These are phyloP conservation scores for Heterotis niloticus DNA, from an alignment of 2,113 vertebrate species.

Conservation along the genomic window DNA sequence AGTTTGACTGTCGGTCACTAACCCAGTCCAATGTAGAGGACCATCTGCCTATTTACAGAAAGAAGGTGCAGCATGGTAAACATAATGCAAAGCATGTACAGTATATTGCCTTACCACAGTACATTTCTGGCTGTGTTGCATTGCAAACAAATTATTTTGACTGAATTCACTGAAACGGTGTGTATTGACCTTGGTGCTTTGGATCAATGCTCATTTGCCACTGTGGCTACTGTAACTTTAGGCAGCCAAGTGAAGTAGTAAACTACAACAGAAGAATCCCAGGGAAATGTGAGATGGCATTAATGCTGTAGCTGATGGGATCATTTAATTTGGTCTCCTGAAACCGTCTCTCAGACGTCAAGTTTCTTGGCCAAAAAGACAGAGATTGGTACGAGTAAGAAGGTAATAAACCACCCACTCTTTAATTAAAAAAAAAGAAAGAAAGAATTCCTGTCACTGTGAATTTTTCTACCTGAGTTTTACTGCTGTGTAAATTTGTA, in stretches of 20 bases:
- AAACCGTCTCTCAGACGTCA: slow-evolving; percentile 50
- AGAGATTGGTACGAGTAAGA: slow-evolving; percentile 57
- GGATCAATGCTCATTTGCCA: slow-evolving; percentile 62
- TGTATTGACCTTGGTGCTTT: slow-evolving; percentile 45
- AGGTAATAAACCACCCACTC: slow-evolving; percentile 53
- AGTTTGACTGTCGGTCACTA: no score
- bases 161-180: slow-evolving; percentile 63
- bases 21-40: no score
- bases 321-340: slow-evolving; percentile 67
- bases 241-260: slow-evolving; percentile 56
- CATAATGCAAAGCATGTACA: no score
- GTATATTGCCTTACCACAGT: no score
- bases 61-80: no score
- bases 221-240: slow-evolving; percentile 40
- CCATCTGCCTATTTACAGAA: no score
- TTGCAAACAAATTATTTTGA: slow-evolving; percentile 62
- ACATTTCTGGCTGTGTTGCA: slow-evolving; percentile 49
- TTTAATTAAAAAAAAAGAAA: slow-evolving; percentile 41
- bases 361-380: slow-evolving; percentile 52
- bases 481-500: slow-evolving; percentile 56
- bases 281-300: slow-evolving; percentile 61
- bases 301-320: slow-evolving; percentile 64
- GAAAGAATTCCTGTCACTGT: slow-evolving; percentile 59
- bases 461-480: slow-evolving; percentile 50
- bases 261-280: slow-evolving; percentile 63